Evolutionary conservation across 2,797 vertebrate species (phyloP), one percentile per base, ranked within the genome.

Genomic region (Xiphorhynchus erythropygius): DNA sequence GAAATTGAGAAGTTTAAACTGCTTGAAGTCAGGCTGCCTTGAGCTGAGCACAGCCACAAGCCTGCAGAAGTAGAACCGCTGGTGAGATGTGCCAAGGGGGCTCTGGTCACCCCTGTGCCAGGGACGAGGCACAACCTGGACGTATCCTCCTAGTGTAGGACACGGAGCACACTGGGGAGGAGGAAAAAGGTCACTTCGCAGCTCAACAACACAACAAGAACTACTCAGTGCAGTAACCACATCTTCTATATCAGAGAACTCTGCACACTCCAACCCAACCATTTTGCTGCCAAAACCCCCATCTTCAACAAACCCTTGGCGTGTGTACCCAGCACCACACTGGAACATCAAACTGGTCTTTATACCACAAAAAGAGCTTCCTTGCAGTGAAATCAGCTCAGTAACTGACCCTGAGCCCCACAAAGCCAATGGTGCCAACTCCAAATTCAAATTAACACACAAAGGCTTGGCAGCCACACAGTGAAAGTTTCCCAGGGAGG

Each of bases 191-290:
- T 33, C 63, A 53, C 15, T 3, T 46, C 16, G 47, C 47, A 55
- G 39, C 41, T 60, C 76, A 5, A 4, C 37, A 52, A 2, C 42
- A 19, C 33, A 28, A 3, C 30, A 21, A 24, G 37, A 55, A 7
- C 50, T n/a, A 7, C 52, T 39, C 47, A 42, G 3, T 53, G 42
- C 33, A 59, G 47, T 53, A 50, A 14, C 24, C 64, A 14, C 5
- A 1, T 24, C 21, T 16, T 32, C 52, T 18, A 7, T 1, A 14
- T 5, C 22, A 17, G 23, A 21, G 16, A 27, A 9, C 37, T 47
- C 60, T 18, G 83, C 59, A 18, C 3, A 0, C 0, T 2, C 39
- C 44, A n/a, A 2, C 5, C 44, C 27, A 27, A 7, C 3, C 6
- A 1, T 15, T n/a, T 2, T 35, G 35, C 46, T 62, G 76, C 24